These are phyloP conservation scores for Amblyjoppa fuscipennis DNA, from an alignment of 2,888 invertebrate species.

Conservation along the genomic window DNA sequence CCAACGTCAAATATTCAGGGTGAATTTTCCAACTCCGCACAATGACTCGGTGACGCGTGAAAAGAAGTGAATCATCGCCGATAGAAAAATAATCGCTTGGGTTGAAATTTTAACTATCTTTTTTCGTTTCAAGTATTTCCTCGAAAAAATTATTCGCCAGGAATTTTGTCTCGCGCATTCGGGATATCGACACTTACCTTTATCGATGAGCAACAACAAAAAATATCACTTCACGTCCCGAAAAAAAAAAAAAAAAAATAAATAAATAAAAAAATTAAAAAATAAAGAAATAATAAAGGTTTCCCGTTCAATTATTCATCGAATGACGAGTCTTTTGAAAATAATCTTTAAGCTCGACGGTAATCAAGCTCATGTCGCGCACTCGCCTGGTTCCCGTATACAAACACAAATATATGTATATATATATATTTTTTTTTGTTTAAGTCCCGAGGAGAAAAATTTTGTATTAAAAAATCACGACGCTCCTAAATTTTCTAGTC, in stretches of 20 bases:
- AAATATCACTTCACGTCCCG: neutral
- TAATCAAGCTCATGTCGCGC: constrained; percentile 47
- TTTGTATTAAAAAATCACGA: neutral
- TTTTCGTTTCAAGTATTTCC: neutral
- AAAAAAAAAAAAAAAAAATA: neutral
- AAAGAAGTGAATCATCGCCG: neutral
- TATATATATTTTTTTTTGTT: neutral
- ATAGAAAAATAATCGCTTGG: neutral
- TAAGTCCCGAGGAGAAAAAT: neutral
- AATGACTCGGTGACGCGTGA: neutral
- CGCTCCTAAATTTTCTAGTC: neutral
- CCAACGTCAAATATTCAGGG: neutral
- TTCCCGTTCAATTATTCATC: constrained; percentile 27
- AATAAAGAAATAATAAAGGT: neutral
- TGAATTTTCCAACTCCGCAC: neutral
- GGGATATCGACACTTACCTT: neutral
- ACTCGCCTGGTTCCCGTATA: neutral
- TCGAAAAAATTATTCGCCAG: neutral
- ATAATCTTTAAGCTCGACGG: constrained; percentile 39
- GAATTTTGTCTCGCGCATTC: neutral
- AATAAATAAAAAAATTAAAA: neutral
- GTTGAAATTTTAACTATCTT: neutral
- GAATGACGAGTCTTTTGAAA: constrained; percentile 32
- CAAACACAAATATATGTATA: neutral
- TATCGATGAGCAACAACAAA: neutral